Base-by-base conservation (phyloP, 2,888 invertebrate genomes). In the Muschampia plurimacula region DNA sequence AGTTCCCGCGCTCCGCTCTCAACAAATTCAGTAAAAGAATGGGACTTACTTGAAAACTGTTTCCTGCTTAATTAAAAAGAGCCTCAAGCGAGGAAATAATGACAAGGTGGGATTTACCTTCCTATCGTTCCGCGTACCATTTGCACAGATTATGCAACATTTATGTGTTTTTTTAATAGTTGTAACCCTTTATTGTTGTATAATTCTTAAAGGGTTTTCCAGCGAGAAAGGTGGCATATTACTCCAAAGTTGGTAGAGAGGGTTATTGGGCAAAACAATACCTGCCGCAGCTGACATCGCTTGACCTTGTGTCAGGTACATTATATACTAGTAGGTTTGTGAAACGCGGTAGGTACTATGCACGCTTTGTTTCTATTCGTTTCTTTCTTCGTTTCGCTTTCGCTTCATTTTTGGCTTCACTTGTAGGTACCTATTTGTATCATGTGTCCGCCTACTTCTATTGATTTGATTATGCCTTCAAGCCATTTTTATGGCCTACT, bases 11-110 rank as follows among this genome's bases (percentile, higher is more conserved):
- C 67, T 32, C 44, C 6, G 62, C 67, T 63, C 55, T 62, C n/a
- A 52, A 67, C 71, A 60, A 66, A 72, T 71, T 71, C 71, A 66
- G 60, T 39, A 52, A 70, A 66, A 72, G 71, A 72, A 66, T 72
- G 41, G 60, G 59, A 41, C 49, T 72, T 65, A 72, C 62, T 66
- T 32, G 60, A 72, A 60, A 62, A 49, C 52, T 60, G 49, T 66
- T 72, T 67, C 62, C 71, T 52, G 60, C 67, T 62, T 72, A 72
- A 72, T 72, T 72, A 67, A 72, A 72, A 67, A 62, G 52, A 66
- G 62, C 71, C 66, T 62, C 52, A 12, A 67, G 67, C 67, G 59
- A 32, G 39, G 62, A 67, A 67, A 72, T 72, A 67, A 72, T 72
- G 60, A 72, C 71, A 72, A 28, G 49, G 28, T 69, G 52, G 46